A percentile compares a stretch with the other conserved stretches of the same genome.
Evolutionary conservation across 2,888 invertebrate species (phyloP).

Genomic region (Anagyrus pseudococci): DNA sequence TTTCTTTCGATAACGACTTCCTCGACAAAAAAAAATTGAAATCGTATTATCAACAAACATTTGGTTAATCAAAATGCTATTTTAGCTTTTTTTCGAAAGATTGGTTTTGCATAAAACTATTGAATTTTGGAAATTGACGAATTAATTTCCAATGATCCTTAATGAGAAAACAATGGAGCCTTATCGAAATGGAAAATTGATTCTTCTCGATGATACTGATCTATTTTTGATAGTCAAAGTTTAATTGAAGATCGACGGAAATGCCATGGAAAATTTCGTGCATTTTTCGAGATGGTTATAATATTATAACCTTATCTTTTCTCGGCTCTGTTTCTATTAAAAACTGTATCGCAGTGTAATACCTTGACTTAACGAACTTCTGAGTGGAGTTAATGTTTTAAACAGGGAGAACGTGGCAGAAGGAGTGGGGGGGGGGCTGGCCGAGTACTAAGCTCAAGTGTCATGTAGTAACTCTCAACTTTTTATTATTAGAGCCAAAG

Average conservation of each 20-base stretch:
- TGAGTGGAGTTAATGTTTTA: neutral
- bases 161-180: no score
- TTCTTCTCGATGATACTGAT: neutral
- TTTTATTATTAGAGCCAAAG: neutral
- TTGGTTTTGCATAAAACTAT: no score
- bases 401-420: neutral
- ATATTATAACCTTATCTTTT: neutral
- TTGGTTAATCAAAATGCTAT: no score
- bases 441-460: no score
- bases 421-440: no score
- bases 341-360: slow-evolving; percentile 26
- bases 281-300: slow-evolving; percentile 16
- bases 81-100: no score
- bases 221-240: slow-evolving; percentile 16
- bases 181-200: no score
- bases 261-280: slow-evolving; percentile 13
- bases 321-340: neutral
- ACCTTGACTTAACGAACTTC: slow-evolving; percentile 25
- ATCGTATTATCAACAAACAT: no score
- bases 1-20: no score
- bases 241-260: slow-evolving; percentile 18
- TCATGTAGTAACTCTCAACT: neutral
- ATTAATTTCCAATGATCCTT: no score
- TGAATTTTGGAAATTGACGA: no score
- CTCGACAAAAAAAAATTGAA: no score